These are phyloP conservation scores for Pseudorectes ferrugineus DNA, from an alignment of 2,113 vertebrate genomes.

Conservation along the genomic window DNA sequence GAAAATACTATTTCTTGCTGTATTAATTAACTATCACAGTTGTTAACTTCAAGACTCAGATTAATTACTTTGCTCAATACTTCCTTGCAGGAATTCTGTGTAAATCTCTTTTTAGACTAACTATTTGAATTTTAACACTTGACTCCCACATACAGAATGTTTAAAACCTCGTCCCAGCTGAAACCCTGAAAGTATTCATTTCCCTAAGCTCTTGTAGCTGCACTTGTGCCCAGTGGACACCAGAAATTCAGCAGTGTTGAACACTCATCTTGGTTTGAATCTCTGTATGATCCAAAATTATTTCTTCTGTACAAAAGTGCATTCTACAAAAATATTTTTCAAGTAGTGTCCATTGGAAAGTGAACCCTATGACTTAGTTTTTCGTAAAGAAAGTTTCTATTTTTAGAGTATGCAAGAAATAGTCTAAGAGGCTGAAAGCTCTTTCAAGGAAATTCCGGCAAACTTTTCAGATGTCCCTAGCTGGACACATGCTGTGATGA, in stretches of 20 bases:
- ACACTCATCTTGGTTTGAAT: not conserved
- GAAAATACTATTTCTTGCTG: not conserved
- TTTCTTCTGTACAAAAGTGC: not conserved
- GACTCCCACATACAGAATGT: not conserved
- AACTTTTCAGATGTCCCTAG: not conserved
- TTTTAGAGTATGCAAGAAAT: not conserved
- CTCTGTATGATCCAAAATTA: not conserved
- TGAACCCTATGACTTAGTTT: not conserved
- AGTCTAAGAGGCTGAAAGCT: not conserved
- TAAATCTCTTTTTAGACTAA: not conserved
- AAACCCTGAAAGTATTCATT: not conserved
- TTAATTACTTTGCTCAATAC: not conserved
- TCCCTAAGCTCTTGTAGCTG: not conserved
- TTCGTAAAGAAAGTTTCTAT: not conserved
- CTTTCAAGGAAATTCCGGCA: not conserved
- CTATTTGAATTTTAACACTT: not conserved
- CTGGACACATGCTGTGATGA: rapidly evolving
- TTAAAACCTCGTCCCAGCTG: not conserved
- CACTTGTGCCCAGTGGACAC: not conserved
- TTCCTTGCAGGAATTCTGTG: not conserved
- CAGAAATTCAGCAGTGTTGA: not conserved
- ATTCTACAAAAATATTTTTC: not conserved
- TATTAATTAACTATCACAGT: too few relatives aligned
- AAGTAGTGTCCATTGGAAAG: not conserved
- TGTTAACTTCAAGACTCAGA: not conserved